Base-by-base conservation (phyloP, 2,113 vertebrate species). In the Recurvirostra avosetta region DNA sequence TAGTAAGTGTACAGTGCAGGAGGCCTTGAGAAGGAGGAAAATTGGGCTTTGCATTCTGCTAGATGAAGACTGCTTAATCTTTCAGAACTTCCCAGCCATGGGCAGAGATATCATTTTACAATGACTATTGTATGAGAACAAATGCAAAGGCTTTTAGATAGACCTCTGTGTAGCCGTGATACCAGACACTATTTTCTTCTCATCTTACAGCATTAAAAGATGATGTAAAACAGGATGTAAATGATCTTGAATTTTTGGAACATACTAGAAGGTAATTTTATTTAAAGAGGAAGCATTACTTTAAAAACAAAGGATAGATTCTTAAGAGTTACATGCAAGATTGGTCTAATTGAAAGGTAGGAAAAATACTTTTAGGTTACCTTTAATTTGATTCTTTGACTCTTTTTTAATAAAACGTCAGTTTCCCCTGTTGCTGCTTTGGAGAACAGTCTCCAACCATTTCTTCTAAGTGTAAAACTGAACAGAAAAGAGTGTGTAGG, bases 151-250 rank as follows among this genome's bases (percentile, higher is more conserved):
- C 78, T 96, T 92, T 98, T 88, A 95, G 62, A 67, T 62, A 72
- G 38, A 81, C n/a, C 77, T 96, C 68, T 83, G 87, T 86, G 88
- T 59, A 61, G 68, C 65, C 95, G 79, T 91, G n/a, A 90, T 91
- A 92, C 97, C 96, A 97, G 96, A 94, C 93, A 91, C 96, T 92
- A 97, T 96, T 97, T 97, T 95, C 40, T 97, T 98, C 97, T 98
- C 96, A 90, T 97, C 95, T 98, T 98, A 97, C 97, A 86, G 70
- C 89, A 90, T 76, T 82, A 86, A 68, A 83, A 91, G 91, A 82
- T 78, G 66, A 92, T 90, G 82, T 72, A 95, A 92, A 95, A 84
- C 49, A 88, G 92, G 88, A 94, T 91, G 92, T 81, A 81, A 94
- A 89, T 76, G 66, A 89, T 88, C 91, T 80, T 72, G 56, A 74